phyloP scores from a whole-genome alignment of 2,113 vertebrate genomes.

The Eubucco bourcierii region DNA sequence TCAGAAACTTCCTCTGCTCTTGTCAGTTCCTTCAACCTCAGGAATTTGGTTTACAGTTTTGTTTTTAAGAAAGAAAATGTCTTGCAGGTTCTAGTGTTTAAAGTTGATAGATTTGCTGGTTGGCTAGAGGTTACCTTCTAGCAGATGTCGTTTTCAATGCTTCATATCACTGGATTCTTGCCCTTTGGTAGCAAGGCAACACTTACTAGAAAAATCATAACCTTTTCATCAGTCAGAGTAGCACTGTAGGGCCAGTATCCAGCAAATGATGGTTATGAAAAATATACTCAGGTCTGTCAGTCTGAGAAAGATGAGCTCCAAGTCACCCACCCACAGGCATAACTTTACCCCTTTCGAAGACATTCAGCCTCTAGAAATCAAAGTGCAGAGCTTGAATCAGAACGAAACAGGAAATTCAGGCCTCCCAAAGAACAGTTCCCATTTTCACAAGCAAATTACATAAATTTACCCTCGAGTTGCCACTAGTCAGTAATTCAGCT shows the following conservation, averaged over 20 bases:
- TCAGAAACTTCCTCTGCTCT: background rate
- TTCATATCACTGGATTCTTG: constrained; percentile 2
- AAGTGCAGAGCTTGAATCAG: background rate
- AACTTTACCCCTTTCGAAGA: constrained; percentile 4
- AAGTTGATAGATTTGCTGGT: constrained; percentile 46
- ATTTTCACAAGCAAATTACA: constrained; percentile 16
- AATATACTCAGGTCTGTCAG: constrained; percentile 14
- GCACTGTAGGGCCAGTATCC: background rate
- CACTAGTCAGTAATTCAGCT: background rate
- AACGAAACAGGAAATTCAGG: constrained; percentile 1
- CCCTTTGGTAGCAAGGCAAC: constrained; percentile 6
- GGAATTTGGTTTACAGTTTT: background rate
- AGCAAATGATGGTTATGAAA: constrained; percentile 3
- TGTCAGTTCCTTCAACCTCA: background rate
- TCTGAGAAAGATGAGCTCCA: background rate
- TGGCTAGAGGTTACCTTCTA: constrained; percentile 29
- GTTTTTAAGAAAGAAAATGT: background rate
- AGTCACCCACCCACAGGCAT: constrained; percentile 13
- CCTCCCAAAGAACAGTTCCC: background rate
- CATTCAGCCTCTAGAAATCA: background rate
- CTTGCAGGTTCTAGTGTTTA: background rate
- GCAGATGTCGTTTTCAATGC: constrained; percentile 1
- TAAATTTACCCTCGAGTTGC: constrained; percentile 2
- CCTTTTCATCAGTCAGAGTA: background rate
- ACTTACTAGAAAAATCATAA: constrained; percentile 16